Percentiles rank a stretch among this genome's conserved stretches.
Evolutionary conservation across 2,888 invertebrate species (phyloP).

Genomic region (Lymantria monacha): DNA sequence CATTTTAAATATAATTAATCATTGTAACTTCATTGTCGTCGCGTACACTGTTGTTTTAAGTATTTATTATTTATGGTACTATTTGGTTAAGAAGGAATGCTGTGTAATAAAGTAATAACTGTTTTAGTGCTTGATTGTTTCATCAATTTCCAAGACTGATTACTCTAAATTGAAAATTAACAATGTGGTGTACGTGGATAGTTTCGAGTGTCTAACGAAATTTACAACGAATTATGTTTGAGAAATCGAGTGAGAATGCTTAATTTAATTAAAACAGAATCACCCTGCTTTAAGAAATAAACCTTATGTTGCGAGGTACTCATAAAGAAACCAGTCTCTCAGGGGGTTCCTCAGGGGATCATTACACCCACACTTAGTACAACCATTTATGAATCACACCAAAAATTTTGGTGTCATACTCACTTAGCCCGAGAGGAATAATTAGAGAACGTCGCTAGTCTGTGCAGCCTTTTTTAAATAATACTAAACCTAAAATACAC

Average conservation of each 20-base stretch:
- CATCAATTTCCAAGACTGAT: conserved; percentile 77
- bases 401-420: too few species aligned
- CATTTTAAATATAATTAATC: conserved; percentile 52
- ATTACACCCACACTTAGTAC: too few species aligned
- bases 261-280: neutral
- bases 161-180: conserved; percentile 79
- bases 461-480: too few species aligned
- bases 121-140: conserved; percentile 51
- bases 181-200: conserved; percentile 25
- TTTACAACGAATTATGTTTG: neutral
- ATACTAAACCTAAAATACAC: too few species aligned
- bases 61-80: conserved; percentile 71
- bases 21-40: conserved; percentile 28
- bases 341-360: too few species aligned
- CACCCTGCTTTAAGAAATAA: neutral
- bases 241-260: neutral
- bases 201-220: conserved; percentile 15
- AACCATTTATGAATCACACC: too few species aligned
- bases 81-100: conserved; percentile 39
- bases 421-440: too few species aligned
- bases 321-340: too few species aligned
- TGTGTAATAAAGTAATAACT: conserved; percentile 29
- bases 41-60: conserved; percentile 55
- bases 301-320: neutral
- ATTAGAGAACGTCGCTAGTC: too few species aligned